Evolutionary conservation across 1,140 invertebrate genomes (phyloP).

Genomic region (Protaetia brevitarsis): DNA sequence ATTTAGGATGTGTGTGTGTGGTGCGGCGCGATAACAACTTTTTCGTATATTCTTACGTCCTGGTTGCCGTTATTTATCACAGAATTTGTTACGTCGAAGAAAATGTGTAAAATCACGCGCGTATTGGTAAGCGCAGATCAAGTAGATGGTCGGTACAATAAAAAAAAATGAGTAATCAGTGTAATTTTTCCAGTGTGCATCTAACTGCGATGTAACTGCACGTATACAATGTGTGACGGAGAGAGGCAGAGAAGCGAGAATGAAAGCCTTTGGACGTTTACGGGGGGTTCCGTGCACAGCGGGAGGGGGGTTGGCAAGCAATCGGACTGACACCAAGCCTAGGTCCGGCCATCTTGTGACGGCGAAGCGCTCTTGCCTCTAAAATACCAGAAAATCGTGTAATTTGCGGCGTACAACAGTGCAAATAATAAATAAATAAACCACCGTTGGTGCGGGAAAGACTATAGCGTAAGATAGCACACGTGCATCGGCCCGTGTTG

Average conservation of each 20-base stretch:
- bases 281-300: conserved; percentile 47
- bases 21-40: background rate
- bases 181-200: conserved; percentile 48
- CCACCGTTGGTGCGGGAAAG: conserved; percentile 32
- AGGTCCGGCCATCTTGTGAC: conserved; percentile 50
- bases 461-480: conserved; percentile 28
- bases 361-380: conserved; percentile 42
- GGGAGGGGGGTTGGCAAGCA: conserved; percentile 48
- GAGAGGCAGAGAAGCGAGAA: conserved; percentile 46
- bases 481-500: conserved; percentile 35
- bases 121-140: conserved; percentile 5
- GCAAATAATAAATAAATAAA: conserved; percentile 32
- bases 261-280: conserved; percentile 45
- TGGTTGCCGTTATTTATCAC: background rate
- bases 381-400: conserved; percentile 42
- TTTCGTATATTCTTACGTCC: background rate
- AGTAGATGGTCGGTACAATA: conserved; percentile 6
- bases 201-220: conserved; percentile 46
- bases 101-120: background rate
- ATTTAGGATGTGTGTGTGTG: background rate
- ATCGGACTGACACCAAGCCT: conserved; percentile 51
- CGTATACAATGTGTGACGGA: conserved; percentile 42
- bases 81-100: background rate
- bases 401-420: conserved; percentile 36
- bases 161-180: conserved; percentile 23